A percentile compares a stretch with the other conserved stretches of the same genome.
Conservation (phyloP, 2,888 invertebrate species). For the Sialis fuliginosa region DNA sequence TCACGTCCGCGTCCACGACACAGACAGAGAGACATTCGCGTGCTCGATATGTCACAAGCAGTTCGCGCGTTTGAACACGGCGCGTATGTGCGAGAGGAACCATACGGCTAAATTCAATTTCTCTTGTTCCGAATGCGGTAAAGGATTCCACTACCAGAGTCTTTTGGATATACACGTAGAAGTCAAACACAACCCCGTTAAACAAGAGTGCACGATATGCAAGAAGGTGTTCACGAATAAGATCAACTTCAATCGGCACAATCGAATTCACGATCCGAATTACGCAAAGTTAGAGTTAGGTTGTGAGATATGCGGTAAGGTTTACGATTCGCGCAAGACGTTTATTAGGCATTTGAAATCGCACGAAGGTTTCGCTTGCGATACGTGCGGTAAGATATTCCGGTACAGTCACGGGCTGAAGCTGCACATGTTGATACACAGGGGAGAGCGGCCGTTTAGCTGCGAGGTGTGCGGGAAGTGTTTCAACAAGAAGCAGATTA, state of each 20-base stretch:
- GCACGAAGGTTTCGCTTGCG: conserved; percentile 23
- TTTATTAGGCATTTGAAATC: conserved; percentile 2
- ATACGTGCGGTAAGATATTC: conserved; percentile 27
- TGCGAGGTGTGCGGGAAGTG: conserved; percentile 29
- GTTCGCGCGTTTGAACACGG: neutral
- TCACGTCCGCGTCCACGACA: conserved; percentile 2
- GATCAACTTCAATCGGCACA: neutral
- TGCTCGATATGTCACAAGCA: conserved; percentile 1
- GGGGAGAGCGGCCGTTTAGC: conserved; percentile 28
- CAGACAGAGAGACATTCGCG: neutral
- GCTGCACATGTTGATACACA: conserved; percentile 27
- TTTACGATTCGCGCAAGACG: conserved; percentile 7
- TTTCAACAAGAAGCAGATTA: conserved; percentile 27
- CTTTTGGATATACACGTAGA: conserved; percentile 26
- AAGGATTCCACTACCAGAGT: conserved; percentile 25
- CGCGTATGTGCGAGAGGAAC: conserved; percentile 8
- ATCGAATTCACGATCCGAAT: conserved; percentile 3
- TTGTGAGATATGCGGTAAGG: conserved; percentile 11
- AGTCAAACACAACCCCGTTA: conserved; percentile 23
- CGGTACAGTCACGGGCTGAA: conserved; percentile 26
- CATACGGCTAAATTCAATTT: conserved; percentile 2
- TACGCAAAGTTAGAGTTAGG: conserved; percentile 1
- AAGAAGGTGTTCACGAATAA: conserved; percentile 26
- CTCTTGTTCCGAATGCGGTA: conserved; percentile 26
- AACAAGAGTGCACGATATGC: conserved; percentile 30